Percentiles rank a stretch among this genome's conserved stretches.
Conservation (phyloP, 92 coral and sea anemone genomes). For the Actinostola sp. region DNA sequence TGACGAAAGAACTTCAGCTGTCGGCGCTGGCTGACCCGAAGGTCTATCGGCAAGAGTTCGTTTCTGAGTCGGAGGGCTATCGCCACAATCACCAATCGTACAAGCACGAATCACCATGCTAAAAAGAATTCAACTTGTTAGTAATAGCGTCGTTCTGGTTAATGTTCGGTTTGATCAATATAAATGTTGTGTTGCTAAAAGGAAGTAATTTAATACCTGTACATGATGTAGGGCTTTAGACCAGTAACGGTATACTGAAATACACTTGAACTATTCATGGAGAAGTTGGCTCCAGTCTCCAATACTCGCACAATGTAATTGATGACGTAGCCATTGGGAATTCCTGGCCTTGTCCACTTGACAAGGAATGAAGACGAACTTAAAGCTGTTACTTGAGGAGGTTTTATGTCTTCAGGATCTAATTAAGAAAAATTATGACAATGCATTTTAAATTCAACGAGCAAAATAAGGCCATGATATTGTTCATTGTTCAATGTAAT, state of each 20-base stretch:
- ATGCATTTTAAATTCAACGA: too few relatives aligned
- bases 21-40: constrained; percentile 87
- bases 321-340: constrained; percentile 73
- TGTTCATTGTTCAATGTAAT: too few relatives aligned
- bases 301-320: constrained; percentile 77
- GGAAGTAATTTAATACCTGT: constrained; percentile 32
- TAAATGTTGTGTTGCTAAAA: too few relatives aligned
- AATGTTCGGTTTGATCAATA: too few relatives aligned
- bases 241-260: constrained; percentile 59
- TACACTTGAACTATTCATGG: constrained; percentile 56
- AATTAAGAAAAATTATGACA: constrained; percentile 2
- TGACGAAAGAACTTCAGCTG: constrained; percentile 62
- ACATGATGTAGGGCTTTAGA: constrained; percentile 76
- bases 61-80: constrained; percentile 63
- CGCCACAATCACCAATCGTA: constrained; percentile 87
- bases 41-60: constrained; percentile 87
- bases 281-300: constrained; percentile 64
- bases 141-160: too few relatives aligned
- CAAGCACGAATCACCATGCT: constrained; percentile 85
- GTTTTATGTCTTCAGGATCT: constrained; percentile 89
- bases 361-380: constrained; percentile 72
- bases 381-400: constrained; percentile 67
- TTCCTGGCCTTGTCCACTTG: constrained; percentile 71
- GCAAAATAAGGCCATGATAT: too few relatives aligned
- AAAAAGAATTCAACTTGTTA: too few relatives aligned